Conservation (phyloP, 30 jellyfish, hydroid and myxozoan species). For the Aurelia aurita region DNA sequence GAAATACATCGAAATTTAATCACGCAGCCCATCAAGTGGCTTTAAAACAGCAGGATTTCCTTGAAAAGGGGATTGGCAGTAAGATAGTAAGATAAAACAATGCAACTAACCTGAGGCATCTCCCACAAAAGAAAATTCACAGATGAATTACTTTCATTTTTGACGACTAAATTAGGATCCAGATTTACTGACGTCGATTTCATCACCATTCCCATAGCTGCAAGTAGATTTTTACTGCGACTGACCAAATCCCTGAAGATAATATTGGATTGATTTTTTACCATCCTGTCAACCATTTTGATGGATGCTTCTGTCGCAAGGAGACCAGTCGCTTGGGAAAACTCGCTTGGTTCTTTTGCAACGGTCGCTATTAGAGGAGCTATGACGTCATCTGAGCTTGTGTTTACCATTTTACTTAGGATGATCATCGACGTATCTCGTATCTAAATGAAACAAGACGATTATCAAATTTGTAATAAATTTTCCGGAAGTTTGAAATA, state of each 20-base stretch:
- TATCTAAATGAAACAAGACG: not conserved
- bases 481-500: too few species aligned
- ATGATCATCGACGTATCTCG: constrained; percentile 31
- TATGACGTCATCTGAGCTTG: constrained; percentile 43
- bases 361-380: constrained; percentile 46
- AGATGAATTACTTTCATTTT: constrained; percentile 32
- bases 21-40: too few species aligned
- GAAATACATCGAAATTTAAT: too few species aligned
- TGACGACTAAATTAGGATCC: constrained; percentile 31
- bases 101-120: constrained; percentile 19
- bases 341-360: constrained; percentile 40
- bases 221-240: constrained; percentile 29
- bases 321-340: constrained; percentile 33
- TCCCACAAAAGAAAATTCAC: constrained; percentile 25
- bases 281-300: constrained; percentile 7
- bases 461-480: not conserved
- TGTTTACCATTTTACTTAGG: constrained; percentile 25
- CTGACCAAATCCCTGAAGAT: constrained; percentile 37
- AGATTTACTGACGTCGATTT: constrained; percentile 42
- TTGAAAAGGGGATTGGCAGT: not conserved
- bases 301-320: constrained; percentile 18
- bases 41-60: too few species aligned
- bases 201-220: constrained; percentile 57
- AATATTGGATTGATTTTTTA: not conserved
- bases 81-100: not conserved